Evolutionary conservation across 2,888 invertebrate genomes (phyloP), one percentile per base, ranked within the genome.

Genomic region (Drosophila parthenogenetica): DNA sequence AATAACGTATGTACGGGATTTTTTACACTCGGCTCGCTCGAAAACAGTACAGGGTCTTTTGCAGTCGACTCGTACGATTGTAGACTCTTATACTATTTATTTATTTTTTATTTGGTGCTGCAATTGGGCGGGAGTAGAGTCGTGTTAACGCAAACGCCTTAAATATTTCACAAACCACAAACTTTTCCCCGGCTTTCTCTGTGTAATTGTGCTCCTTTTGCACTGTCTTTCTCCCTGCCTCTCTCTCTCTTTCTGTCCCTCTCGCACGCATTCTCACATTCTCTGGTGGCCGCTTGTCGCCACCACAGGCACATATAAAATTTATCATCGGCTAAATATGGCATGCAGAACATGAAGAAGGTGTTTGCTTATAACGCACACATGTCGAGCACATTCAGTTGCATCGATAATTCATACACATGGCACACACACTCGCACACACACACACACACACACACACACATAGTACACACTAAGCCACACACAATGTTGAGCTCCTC

Each of bases 321-420:
- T 88, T 79, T 61, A 83, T 88, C 77, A 83, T 73, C 80, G 64
- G 67, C 79, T 77, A 85, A 83, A 81, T 83, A 77, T 83, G 81
- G 45, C 62, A 72, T 68, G 60, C 42, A 45, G 43, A 59, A 43
- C 14, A 35, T 22, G 46, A 17, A 40, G 50, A 29, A 78, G 60
- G 75, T 75, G 79, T 79, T 75, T 79, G 65, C 70, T 67, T 67
- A 73, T 68, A 66, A 51, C 46, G 64, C 73, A 55, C 77, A 77
- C 77, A 66, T 72, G 59, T 60, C 66, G 69, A 53, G 29, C 66
- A 46, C 59, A 75, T 75, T 63, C 40, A 62, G 62, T 55, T 65
- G 66, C 81, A 85, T 87, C 79, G 64, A 82, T 87, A 85, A 87
- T 87, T 81, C 48, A 80, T 69, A 68, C 29, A 48, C 58, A 48